Conservation (phyloP, 2,888 invertebrate species). For the Tinea semifulvella region DNA sequence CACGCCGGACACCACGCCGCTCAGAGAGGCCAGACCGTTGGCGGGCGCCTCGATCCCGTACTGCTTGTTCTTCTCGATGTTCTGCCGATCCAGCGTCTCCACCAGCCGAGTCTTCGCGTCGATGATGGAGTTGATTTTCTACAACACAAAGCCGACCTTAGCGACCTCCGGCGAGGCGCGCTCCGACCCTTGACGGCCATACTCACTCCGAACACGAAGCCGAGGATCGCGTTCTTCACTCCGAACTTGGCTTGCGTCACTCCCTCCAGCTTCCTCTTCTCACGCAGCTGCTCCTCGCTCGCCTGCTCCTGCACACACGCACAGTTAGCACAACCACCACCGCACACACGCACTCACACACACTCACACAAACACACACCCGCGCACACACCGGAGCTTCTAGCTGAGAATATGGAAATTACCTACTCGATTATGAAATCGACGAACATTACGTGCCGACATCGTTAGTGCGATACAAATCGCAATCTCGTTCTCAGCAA, state of each 20-base stretch:
- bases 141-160: conserved; percentile 31
- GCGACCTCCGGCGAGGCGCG: background rate
- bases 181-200: conserved; percentile 8
- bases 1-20: conserved; percentile 73
- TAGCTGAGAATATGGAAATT: too few relatives aligned
- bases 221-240: conserved; percentile 81
- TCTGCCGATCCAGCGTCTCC: conserved; percentile 73
- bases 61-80: conserved; percentile 79
- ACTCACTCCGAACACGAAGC: conserved; percentile 86
- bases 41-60: conserved; percentile 76
- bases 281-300: conserved; percentile 63
- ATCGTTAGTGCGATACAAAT: too few relatives aligned
- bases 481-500: too few relatives aligned
- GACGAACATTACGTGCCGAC: too few relatives aligned
- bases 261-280: conserved; percentile 80
- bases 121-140: conserved; percentile 86
- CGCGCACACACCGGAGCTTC: background rate
- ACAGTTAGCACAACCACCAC: conserved; percentile 25
- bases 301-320: conserved; percentile 30
- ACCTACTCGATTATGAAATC: too few relatives aligned
- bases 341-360: conserved; percentile 15
- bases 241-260: conserved; percentile 71
- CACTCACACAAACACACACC: conserved; percentile 3
- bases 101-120: conserved; percentile 81
- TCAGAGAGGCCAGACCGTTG: conserved; percentile 66